Conservation (phyloP, 2,113 vertebrate genomes). For the Cyrtonyx montezumae region DNA sequence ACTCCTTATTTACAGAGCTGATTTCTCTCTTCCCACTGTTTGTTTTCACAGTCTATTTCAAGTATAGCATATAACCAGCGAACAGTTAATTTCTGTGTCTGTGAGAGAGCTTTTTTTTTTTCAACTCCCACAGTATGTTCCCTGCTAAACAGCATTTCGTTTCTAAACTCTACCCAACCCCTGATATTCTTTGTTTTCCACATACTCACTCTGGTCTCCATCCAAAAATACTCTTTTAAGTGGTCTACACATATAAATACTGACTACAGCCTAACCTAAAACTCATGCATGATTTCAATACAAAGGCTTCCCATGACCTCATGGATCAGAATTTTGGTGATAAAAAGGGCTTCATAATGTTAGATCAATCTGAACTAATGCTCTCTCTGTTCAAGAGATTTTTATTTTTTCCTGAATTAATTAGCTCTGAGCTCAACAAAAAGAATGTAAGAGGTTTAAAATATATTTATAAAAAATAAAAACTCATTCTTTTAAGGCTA, state of each 20-base stretch:
- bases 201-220: background rate
- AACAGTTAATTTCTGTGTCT: background rate
- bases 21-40: background rate
- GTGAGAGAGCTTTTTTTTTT: background rate
- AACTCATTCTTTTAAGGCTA: background rate
- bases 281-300: background rate
- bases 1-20: background rate
- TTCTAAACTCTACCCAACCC: background rate
- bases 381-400: background rate
- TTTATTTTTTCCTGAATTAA: background rate
- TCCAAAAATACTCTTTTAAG: background rate
- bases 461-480: background rate
- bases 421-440: background rate
- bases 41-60: background rate
- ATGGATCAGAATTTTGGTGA: background rate
- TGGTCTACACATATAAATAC: background rate
- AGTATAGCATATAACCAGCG: background rate
- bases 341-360: background rate
- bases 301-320: background rate
- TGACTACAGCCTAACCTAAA: background rate
- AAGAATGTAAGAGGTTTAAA: background rate
- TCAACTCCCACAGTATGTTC: background rate
- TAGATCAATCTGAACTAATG: background rate
- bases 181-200: background rate
- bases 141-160: background rate